Evolutionary conservation across 2,113 vertebrate genomes (phyloP).

Genomic region (Laterallus jamaicensis): DNA sequence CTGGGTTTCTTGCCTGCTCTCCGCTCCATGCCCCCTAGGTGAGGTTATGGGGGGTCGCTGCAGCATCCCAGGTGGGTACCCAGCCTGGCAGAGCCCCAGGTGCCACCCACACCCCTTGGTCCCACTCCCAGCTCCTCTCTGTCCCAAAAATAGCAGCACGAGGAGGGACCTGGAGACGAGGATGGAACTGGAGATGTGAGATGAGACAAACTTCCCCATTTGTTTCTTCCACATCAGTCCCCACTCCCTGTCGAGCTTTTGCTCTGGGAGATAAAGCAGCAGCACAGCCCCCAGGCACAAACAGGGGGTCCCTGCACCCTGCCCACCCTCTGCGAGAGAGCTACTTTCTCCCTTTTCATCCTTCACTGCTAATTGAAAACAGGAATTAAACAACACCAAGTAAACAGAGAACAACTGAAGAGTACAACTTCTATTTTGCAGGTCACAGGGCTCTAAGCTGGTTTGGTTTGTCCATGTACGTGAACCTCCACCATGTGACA

Average conservation of each 20-base stretch:
- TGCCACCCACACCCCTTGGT: neutral
- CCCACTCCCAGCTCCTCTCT: neutral
- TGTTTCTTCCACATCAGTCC: neutral
- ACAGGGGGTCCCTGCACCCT: neutral
- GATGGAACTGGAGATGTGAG: neutral
- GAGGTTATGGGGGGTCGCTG: neutral
- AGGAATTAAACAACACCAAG: neutral
- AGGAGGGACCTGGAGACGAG: neutral
- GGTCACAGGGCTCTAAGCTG: neutral
- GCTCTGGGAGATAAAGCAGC: neutral
- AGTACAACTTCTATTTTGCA: neutral
- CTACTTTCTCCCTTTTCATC: neutral
- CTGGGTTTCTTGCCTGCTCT: neutral
- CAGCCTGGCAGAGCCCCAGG: neutral
- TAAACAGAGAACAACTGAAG: neutral
- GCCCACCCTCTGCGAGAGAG: neutral
- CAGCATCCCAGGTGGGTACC: neutral
- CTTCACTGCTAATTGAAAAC: neutral
- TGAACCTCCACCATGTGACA: rapidly evolving
- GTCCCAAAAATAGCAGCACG: neutral
- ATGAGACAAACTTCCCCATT: neutral
- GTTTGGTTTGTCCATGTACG: neutral
- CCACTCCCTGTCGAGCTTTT: neutral
- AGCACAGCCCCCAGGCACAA: rapidly evolving
- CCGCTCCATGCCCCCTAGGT: rapidly evolving